Conservation (phyloP, 2,113 vertebrate genomes). For the Ochotona curzoniae region DNA sequence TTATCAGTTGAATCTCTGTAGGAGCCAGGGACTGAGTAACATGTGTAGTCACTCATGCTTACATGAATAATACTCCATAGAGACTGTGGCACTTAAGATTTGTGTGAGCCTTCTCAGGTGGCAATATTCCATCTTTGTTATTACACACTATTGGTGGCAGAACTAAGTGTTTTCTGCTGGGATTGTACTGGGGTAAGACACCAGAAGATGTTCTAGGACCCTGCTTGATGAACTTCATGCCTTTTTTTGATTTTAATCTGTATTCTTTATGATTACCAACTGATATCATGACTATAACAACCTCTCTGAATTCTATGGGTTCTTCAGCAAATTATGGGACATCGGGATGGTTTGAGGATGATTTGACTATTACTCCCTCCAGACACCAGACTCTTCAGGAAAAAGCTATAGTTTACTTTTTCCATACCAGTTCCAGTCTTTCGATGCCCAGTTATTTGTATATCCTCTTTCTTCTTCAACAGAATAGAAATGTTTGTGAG, state of each 20-base stretch:
- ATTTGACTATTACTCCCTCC: neutral
- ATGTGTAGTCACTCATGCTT: neutral
- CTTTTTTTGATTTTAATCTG: neutral
- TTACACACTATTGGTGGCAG: neutral
- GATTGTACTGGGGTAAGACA: neutral
- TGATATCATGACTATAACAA: neutral
- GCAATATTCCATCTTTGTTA: neutral
- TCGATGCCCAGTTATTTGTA: neutral
- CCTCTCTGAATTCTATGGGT: neutral
- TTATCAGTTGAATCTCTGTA: neutral
- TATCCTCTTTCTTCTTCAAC: neutral
- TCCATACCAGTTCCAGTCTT: neutral
- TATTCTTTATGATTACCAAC: neutral
- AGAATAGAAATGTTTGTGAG: neutral
- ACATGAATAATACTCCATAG: neutral
- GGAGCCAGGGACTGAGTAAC: neutral
- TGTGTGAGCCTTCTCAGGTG: neutral
- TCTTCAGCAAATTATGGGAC: neutral
- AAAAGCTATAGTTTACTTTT: neutral
- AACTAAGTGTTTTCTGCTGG: neutral
- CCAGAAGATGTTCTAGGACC: neutral
- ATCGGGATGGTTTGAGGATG: neutral
- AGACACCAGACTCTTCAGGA: neutral
- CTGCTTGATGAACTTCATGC: neutral
- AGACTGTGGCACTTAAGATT: neutral